A percentile compares a stretch with the other conserved stretches of the same genome.
These are phyloP conservation scores for Tragelaphus buxtoni DNA, from an alignment of 2,113 vertebrate species.

Conservation along the genomic window DNA sequence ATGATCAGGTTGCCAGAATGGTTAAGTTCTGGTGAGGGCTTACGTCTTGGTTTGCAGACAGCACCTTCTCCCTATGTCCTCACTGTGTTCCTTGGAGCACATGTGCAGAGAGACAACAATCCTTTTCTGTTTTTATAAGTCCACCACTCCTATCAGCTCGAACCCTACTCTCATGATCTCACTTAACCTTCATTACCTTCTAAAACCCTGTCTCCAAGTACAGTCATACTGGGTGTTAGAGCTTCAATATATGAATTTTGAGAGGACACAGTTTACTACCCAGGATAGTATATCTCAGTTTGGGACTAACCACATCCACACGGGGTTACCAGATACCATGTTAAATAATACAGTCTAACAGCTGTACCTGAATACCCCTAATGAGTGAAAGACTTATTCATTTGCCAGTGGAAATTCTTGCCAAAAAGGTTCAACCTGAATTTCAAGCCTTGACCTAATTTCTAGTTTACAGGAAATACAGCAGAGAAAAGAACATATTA, in stretches of 20 bases:
- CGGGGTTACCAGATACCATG: neutral
- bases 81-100: neutral
- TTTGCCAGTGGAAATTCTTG: neutral
- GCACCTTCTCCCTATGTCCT: neutral
- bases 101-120: neutral
- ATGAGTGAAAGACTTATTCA: neutral
- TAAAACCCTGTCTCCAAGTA: neutral
- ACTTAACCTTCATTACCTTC: neutral
- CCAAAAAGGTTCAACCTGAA: neutral
- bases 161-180: neutral
- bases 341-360: neutral
- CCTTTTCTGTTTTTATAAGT: neutral
- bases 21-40: neutral
- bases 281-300: neutral
- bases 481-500: constrained; percentile 14
- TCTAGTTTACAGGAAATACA: constrained; percentile 16
- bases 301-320: neutral
- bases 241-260: neutral
- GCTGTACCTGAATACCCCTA: neutral
- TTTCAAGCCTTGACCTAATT: constrained; percentile 39
- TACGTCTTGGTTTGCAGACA: neutral
- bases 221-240: neutral
- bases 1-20: neutral
- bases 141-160: neutral
- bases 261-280: neutral